These are phyloP conservation scores for Corythornis madagascariensis DNA, from an alignment of 2,113 vertebrate genomes.

Conservation along the genomic window DNA sequence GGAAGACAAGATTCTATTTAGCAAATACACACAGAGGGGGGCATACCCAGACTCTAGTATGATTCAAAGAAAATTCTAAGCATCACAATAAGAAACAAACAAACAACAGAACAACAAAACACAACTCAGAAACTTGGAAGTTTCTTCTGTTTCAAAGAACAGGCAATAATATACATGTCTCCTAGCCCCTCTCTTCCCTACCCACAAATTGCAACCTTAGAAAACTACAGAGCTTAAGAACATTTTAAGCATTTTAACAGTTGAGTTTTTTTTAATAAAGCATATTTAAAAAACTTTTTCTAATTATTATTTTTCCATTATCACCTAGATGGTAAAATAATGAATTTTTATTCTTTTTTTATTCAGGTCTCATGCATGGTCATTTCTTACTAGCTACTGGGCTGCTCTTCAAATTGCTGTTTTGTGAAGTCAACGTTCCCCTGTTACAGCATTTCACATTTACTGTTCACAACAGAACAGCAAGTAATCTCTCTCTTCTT, in stretches of 20 bases:
- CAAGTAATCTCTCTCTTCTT: not conserved
- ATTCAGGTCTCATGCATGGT: not conserved
- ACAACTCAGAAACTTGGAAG: not conserved
- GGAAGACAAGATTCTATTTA: not conserved
- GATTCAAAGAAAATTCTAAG: not conserved
- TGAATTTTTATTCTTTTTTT: not conserved
- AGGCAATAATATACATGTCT: not conserved
- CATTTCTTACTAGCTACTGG: not conserved
- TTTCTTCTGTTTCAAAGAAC: not conserved
- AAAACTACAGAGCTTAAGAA: not conserved
- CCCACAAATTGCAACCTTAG: not conserved
- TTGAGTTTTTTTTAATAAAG: not conserved
- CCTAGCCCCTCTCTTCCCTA: not conserved
- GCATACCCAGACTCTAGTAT: not conserved
- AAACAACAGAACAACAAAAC: no score
- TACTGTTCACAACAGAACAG: not conserved
- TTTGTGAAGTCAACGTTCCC: not conserved
- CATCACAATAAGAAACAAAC: not conserved
- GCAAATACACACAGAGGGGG: not conserved
- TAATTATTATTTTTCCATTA: not conserved
- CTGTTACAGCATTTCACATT: not conserved
- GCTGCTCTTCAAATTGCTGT: not conserved
- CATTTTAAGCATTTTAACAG: not conserved
- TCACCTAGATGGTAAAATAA: not conserved
- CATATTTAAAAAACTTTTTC: not conserved